phyloP scores from a whole-genome alignment of 2,888 invertebrate genomes.

The Endotricha flammealis region DNA sequence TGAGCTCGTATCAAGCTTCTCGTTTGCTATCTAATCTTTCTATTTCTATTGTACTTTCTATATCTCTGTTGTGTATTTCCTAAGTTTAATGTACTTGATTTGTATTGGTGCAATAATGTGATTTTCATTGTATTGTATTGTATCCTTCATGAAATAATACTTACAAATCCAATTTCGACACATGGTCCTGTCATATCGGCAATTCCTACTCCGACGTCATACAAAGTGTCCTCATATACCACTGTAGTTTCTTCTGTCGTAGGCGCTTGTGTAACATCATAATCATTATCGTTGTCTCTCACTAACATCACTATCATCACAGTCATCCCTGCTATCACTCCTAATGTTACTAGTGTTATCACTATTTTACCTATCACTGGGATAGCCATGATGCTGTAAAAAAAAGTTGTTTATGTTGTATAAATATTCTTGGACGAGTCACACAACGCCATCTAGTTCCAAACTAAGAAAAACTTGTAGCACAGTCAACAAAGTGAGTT shows the following conservation, averaged over 20 bases:
- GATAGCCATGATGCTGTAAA: slow-evolving; percentile 34
- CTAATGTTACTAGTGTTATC: slow-evolving; percentile 36
- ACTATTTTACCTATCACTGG: slow-evolving; percentile 49
- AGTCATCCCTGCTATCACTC: slow-evolving; percentile 47
- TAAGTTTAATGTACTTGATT: no score
- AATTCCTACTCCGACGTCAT: slow-evolving; percentile 88
- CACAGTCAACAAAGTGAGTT: no score
- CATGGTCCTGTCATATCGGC: slow-evolving; percentile 95
- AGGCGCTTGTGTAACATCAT: background rate
- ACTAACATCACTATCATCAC: slow-evolving; percentile 43
- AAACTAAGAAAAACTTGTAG: no score
- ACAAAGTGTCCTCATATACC: slow-evolving; percentile 22
- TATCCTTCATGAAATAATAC: slow-evolving; percentile 41
- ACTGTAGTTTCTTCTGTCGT: slow-evolving; percentile 10
- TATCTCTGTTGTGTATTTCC: no score
- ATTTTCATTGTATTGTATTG: background rate
- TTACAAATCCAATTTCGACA: slow-evolving; percentile 94
- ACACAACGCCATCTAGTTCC: no score
- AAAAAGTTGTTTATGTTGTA: no score
- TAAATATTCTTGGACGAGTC: no score
- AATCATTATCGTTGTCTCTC: slow-evolving; percentile 21
- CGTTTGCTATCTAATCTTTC: no score
- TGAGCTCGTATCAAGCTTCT: no score
- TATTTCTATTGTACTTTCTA: no score
- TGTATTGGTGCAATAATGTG: no score